These are phyloP conservation scores for Octopus sinensis DNA, from an alignment of 1,140 invertebrate species.

Conservation along the genomic window DNA sequence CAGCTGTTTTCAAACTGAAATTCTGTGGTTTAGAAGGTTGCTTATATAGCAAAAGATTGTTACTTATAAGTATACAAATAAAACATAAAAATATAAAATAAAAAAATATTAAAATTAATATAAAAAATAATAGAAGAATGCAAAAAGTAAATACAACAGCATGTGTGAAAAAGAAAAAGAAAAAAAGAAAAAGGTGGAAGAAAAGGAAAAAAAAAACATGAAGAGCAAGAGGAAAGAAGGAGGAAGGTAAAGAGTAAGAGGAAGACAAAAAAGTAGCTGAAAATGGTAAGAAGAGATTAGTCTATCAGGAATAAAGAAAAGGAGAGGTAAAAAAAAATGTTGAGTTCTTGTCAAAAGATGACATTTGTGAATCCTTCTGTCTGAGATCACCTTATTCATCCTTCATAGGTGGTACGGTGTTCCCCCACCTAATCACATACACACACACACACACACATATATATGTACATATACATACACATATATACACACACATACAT, in stretches of 20 bases:
- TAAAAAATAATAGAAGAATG: constrained; percentile 9
- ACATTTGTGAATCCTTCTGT: too few species aligned
- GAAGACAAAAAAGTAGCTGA: constrained; percentile 17
- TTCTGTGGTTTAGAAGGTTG: too few species aligned
- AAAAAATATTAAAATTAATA: too few species aligned
- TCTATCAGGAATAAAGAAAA: constrained; percentile 11
- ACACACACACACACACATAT: not conserved
- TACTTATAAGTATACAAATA: too few species aligned
- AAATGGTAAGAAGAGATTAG: not conserved
- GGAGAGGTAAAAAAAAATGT: constrained; percentile 15
- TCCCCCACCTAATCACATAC: not conserved
- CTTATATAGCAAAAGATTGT: too few species aligned
- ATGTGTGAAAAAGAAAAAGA: constrained; percentile 14
- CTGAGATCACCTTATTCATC: too few species aligned
- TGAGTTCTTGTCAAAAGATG: too few species aligned
- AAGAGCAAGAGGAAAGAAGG: constrained; percentile 24
- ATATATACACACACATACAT: not conserved
- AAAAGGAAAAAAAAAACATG: constrained; percentile 26
- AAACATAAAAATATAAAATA: too few species aligned
- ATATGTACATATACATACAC: not conserved
- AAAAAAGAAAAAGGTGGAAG: constrained; percentile 15
- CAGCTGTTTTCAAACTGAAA: too few species aligned
- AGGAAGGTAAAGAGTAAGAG: constrained; percentile 19
- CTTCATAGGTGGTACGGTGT: constrained; percentile 23
- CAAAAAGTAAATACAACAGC: constrained; percentile 68